Percentiles rank a stretch among this genome's conserved stretches.
These are phyloP conservation scores for Montipora capricornis DNA, from an alignment of 64 coral and sea anemone genomes.

Conservation along the genomic window DNA sequence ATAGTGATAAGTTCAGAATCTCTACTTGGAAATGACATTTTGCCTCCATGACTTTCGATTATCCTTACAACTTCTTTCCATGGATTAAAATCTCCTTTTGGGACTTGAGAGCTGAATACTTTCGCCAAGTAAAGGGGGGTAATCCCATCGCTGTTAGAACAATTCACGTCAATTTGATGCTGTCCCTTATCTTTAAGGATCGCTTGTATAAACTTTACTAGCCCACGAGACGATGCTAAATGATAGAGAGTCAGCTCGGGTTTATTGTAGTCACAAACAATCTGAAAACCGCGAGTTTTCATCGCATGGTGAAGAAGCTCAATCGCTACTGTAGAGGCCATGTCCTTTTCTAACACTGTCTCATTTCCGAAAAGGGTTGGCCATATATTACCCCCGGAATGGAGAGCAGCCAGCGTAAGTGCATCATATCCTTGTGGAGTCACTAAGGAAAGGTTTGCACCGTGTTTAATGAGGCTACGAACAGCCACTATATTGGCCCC, in stretches of 20 bases:
- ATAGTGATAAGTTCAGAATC: neutral
- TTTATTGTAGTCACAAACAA: slow-evolving; percentile 12
- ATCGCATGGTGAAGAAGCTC: slow-evolving; percentile 15
- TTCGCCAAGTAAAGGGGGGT: slow-evolving; percentile 44
- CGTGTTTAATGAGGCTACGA: slow-evolving; percentile 3
- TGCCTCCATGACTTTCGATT: neutral
- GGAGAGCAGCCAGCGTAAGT: slow-evolving; percentile 30
- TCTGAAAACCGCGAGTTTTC: neutral
- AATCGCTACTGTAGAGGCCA: neutral
- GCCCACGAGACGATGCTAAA: slow-evolving; percentile 37
- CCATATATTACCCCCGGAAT: slow-evolving; percentile 5
- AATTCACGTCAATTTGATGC: slow-evolving; percentile 9
- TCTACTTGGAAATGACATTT: neutral
- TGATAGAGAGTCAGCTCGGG: slow-evolving; percentile 35
- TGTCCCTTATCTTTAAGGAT: slow-evolving; percentile 5
- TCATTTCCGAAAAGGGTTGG: neutral
- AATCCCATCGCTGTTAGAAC: slow-evolving; percentile 48
- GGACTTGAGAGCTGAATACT: neutral
- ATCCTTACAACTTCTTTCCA: neutral
- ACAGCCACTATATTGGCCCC: slow-evolving; percentile 55
- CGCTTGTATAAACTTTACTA: slow-evolving; percentile 13
- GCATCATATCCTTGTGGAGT: slow-evolving; percentile 46
- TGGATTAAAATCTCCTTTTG: neutral
- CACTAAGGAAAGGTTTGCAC: neutral
- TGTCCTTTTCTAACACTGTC: neutral